These are phyloP conservation scores for Pammene aurita DNA, from an alignment of 2,888 invertebrate species.

Conservation along the genomic window DNA sequence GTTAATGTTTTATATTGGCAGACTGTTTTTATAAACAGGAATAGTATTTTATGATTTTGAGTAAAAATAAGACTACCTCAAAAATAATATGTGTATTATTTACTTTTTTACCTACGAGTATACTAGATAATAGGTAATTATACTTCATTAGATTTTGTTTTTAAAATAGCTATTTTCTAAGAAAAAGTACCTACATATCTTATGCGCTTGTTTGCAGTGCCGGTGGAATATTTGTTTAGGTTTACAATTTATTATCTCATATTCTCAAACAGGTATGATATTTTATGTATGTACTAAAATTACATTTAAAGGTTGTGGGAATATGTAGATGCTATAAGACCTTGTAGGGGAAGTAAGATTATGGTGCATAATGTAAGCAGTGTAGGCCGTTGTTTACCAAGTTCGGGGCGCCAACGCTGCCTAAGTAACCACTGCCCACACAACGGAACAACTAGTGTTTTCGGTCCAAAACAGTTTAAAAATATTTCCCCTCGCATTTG, in stretches of 20 bases:
- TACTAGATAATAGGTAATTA: too few species aligned
- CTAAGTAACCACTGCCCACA: conserved; percentile 22
- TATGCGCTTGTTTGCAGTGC: too few species aligned
- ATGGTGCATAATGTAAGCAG: conserved; percentile 20
- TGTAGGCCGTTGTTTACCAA: conserved; percentile 37
- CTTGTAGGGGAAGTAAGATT: conserved; percentile 3
- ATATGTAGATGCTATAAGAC: background rate
- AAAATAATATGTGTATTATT: too few species aligned
- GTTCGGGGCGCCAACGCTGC: conserved; percentile 29
- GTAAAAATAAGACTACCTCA: too few species aligned
- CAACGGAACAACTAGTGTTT: conserved; percentile 19
- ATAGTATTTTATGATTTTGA: background rate
- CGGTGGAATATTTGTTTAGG: too few species aligned
- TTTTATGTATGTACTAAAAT: background rate
- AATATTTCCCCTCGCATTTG: conserved; percentile 34
- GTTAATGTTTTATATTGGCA: background rate
- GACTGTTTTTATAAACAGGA: background rate
- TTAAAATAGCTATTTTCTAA: too few species aligned
- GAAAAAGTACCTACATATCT: too few species aligned
- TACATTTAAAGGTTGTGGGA: background rate
- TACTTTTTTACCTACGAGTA: too few species aligned
- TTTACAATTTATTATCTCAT: background rate
- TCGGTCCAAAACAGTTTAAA: conserved; percentile 24
- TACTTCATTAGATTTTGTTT: too few species aligned
- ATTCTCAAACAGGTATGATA: too few species aligned